Evolutionary conservation across 2,888 invertebrate species (phyloP).

Genomic region (Allolobophora icterica): DNA sequence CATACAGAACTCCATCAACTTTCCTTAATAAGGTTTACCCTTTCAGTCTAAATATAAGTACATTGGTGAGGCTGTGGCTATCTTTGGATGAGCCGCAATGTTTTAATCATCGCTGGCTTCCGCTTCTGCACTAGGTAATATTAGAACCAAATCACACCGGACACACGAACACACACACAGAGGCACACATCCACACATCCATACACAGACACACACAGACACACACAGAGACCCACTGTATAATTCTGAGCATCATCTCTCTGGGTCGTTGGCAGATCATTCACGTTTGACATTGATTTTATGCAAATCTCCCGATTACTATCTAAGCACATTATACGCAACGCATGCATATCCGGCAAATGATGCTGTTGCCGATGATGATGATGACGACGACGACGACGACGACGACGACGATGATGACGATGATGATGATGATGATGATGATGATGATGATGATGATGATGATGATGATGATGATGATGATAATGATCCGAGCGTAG

Average conservation of each 20-base stretch:
- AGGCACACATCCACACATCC: not conserved
- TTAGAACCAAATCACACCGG: not conserved
- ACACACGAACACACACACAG: not conserved
- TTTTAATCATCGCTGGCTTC: not conserved
- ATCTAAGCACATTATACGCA: conserved; percentile 17
- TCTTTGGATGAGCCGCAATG: not conserved
- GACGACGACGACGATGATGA: no score
- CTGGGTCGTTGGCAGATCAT: not conserved
- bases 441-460: not conserved
- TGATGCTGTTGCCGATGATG: not conserved
- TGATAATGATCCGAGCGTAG: not conserved
- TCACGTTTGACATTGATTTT: conserved; percentile 11
- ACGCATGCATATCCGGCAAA: not conserved
- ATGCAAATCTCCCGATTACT: conserved; percentile 17
- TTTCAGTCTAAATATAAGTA: not conserved
- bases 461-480: not conserved
- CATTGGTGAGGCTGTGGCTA: not conserved
- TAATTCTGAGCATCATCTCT: not conserved
- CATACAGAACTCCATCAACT: no score
- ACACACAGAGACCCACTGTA: not conserved
- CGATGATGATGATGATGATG: not conserved
- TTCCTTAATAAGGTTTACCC: no score
- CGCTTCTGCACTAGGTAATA: not conserved
- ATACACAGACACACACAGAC: not conserved
- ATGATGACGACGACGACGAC: no score